These are phyloP conservation scores for Intellagama lesueurii DNA, from an alignment of 2,797 vertebrate species.

Conservation along the genomic window DNA sequence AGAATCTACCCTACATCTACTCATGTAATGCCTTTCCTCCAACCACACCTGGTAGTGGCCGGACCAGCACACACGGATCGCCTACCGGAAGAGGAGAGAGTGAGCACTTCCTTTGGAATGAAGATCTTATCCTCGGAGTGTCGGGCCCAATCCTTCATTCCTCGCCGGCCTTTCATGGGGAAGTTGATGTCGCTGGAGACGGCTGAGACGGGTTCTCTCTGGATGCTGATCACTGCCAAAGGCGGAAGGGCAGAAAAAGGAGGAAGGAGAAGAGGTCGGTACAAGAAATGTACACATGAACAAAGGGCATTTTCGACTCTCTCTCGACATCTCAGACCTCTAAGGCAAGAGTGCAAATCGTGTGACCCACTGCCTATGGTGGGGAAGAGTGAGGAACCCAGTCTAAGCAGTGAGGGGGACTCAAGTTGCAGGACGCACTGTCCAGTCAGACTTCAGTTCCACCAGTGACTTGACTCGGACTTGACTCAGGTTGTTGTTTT, in stretches of 20 bases:
- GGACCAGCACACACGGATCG: fast-evolving
- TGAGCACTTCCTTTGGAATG: slow-evolving; percentile 96
- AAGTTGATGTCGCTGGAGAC: slow-evolving; percentile 99
- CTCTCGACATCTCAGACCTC: background rate
- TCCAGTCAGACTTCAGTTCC: too few species aligned
- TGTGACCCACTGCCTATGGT: too few species aligned
- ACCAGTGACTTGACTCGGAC: too few species aligned
- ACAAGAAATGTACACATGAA: background rate
- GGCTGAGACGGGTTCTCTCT: slow-evolving; percentile 92
- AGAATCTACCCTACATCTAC: background rate
- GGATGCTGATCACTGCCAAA: slow-evolving; percentile 93
- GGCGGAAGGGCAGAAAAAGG: background rate
- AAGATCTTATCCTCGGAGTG: slow-evolving; percentile 97
- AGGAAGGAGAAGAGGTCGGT: background rate
- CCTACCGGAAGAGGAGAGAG: slow-evolving; percentile 86
- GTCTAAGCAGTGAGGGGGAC: too few species aligned
- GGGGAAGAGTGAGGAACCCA: too few species aligned
- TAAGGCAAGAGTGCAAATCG: too few species aligned
- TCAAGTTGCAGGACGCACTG: too few species aligned
- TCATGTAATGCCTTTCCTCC: fast-evolving
- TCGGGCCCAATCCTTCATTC: slow-evolving; percentile 98
- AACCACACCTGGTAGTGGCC: fast-evolving
- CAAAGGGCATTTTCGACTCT: background rate
- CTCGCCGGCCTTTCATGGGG: slow-evolving; percentile 94
- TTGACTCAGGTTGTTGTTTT: too few species aligned